Conservation (phyloP, 2,888 invertebrate species). For the Elegia similella region DNA sequence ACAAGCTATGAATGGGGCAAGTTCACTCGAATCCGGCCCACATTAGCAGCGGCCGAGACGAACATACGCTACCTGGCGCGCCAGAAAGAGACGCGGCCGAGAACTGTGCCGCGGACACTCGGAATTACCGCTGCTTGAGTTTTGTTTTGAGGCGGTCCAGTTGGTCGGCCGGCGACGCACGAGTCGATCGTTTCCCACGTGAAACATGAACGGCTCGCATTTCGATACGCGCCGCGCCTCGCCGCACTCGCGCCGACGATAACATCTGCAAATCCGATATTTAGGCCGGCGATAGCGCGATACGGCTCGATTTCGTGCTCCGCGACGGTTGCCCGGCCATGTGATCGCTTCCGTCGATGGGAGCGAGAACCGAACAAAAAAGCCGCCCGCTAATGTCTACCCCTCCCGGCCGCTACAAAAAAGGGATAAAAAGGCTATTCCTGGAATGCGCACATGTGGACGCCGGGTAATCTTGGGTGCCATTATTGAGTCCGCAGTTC, state of each 20-base stretch:
- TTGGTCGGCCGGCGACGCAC: constrained; percentile 64
- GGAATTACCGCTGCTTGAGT: constrained; percentile 69
- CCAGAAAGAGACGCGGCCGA: constrained; percentile 40
- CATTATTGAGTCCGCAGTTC: constrained; percentile 56
- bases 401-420: constrained; percentile 65
- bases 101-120: constrained; percentile 56
- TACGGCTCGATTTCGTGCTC: constrained; percentile 61
- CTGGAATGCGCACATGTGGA: constrained; percentile 78
- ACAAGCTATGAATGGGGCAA: constrained; percentile 71
- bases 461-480: constrained; percentile 64
- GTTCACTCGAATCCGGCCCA: constrained; percentile 61
- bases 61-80: constrained; percentile 34
- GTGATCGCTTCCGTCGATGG: constrained; percentile 67
- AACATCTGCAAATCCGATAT: constrained; percentile 75
- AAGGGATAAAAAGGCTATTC: constrained; percentile 75
- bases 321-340: constrained; percentile 58
- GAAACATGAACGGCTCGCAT: constrained; percentile 64
- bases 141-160: constrained; percentile 69
- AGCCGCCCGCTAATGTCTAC: constrained; percentile 70
- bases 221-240: constrained; percentile 62
- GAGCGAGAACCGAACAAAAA: constrained; percentile 64
- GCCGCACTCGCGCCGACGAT: constrained; percentile 54
- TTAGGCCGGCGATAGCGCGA: constrained; percentile 65
- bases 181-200: constrained; percentile 46
- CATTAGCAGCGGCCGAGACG: constrained; percentile 47